Conservation (phyloP, 2,888 invertebrate genomes). For the Yponomeuta cagnagella region DNA sequence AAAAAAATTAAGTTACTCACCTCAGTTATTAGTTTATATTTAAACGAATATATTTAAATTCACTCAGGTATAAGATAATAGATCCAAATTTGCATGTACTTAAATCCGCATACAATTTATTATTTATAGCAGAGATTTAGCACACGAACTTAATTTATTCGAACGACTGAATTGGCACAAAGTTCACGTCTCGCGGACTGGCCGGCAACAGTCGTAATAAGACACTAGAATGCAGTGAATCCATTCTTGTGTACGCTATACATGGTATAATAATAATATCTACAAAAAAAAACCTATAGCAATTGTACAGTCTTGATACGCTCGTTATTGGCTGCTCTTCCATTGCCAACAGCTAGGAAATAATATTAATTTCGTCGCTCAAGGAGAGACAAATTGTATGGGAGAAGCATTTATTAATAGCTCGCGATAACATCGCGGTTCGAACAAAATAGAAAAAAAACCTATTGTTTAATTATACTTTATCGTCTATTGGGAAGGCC, state of each 20-base stretch:
- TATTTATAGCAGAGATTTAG: background rate
- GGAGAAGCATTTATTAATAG: background rate
- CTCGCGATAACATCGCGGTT: background rate
- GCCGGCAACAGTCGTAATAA: background rate
- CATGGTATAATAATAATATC: background rate
- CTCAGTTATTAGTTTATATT: background rate
- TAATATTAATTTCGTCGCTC: background rate
- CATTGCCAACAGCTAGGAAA: background rate
- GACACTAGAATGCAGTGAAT: background rate
- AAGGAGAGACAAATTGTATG: background rate
- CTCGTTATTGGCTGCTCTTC: background rate
- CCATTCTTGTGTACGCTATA: background rate
- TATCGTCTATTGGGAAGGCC: background rate
- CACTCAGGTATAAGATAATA: background rate
- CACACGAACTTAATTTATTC: background rate
- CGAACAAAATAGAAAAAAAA: background rate
- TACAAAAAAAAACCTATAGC: background rate
- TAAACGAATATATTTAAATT: background rate
- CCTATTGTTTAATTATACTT: background rate
- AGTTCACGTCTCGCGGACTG: background rate
- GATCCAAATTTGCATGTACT: too few relatives aligned
- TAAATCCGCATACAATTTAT: background rate
- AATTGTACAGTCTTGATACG: constrained; percentile 5
- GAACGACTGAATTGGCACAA: background rate
- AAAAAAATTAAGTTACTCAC: background rate